A percentile compares a stretch with the other conserved stretches of the same genome.
Conservation (phyloP, 2,888 invertebrate species). For the Morpho deidamia region DNA sequence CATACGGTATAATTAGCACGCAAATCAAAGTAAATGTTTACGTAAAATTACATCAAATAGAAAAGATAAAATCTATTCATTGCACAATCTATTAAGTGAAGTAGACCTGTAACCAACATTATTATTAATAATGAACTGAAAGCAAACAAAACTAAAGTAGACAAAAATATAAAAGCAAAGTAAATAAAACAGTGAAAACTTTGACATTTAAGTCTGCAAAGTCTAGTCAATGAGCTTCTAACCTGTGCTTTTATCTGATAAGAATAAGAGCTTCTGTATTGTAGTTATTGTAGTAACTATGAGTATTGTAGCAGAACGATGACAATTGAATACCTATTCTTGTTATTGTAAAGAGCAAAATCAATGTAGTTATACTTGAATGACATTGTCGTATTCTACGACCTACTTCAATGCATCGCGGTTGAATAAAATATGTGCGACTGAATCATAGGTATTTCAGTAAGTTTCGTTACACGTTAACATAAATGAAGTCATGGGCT, state of each 20-base stretch:
- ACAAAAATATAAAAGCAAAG: not conserved
- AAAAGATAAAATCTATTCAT: too few relatives aligned
- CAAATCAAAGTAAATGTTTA: too few relatives aligned
- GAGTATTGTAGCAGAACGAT: conserved; percentile 38
- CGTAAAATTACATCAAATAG: too few relatives aligned
- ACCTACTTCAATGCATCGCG: conserved; percentile 32
- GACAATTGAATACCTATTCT: conserved; percentile 30
- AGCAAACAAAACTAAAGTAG: too few relatives aligned
- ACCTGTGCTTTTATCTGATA: conserved; percentile 58
- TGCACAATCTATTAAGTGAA: too few relatives aligned
- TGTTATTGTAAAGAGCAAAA: conserved; percentile 36
- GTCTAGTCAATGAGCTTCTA: conserved; percentile 55
- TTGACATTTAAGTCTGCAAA: conserved; percentile 19
- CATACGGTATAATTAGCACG: too few relatives aligned
- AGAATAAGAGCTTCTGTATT: conserved; percentile 68
- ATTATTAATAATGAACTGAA: too few relatives aligned
- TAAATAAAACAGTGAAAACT: not conserved
- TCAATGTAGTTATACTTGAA: conserved; percentile 32
- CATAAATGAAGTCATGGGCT: not conserved
- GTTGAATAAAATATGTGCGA: conserved; percentile 10
- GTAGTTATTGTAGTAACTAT: conserved; percentile 57
- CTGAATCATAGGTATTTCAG: not conserved
- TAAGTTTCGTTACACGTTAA: not conserved
- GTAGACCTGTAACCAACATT: too few relatives aligned
- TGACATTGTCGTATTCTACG: conserved; percentile 31